Percentiles rank a stretch among this genome's conserved stretches.
phyloP scores from a whole-genome alignment of 2,888 invertebrate species.

The Caenorhabditis sp. region DNA sequence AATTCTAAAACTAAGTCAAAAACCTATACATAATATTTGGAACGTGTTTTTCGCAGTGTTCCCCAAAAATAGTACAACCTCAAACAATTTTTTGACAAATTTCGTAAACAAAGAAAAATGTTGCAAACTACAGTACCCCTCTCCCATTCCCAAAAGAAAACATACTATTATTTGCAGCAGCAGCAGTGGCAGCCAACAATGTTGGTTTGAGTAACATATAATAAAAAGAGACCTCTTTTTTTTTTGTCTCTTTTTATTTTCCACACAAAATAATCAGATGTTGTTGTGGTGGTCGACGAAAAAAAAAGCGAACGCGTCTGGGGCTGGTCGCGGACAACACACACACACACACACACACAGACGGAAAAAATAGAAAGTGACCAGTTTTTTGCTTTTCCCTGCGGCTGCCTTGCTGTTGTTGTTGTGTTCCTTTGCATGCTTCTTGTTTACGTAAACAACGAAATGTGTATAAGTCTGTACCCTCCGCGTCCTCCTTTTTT shows the following conservation, averaged over 20 bases:
- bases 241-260: no score
- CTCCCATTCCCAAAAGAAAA: not conserved
- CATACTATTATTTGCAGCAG: slow-evolving; percentile 6
- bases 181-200: slow-evolving; percentile 27
- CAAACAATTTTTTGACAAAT: no score
- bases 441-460: slow-evolving; percentile 40
- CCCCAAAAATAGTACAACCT: no score
- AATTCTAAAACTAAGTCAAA: no score
- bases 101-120: no score
- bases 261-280: no score
- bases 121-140: no score
- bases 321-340: no score
- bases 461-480: not conserved
- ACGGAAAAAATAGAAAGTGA: not conserved
- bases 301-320: not conserved
- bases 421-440: not conserved
- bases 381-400: not conserved
- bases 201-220: slow-evolving; percentile 37
- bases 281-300: not conserved
- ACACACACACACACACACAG: no score
- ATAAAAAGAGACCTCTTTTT: no score
- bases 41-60: no score
- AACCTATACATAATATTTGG: no score
- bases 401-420: not conserved
- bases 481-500: not conserved